Percentiles rank a stretch among this genome's conserved stretches.
Conservation (phyloP, 1,140 invertebrate species). For the Eurosta solidaginis region DNA sequence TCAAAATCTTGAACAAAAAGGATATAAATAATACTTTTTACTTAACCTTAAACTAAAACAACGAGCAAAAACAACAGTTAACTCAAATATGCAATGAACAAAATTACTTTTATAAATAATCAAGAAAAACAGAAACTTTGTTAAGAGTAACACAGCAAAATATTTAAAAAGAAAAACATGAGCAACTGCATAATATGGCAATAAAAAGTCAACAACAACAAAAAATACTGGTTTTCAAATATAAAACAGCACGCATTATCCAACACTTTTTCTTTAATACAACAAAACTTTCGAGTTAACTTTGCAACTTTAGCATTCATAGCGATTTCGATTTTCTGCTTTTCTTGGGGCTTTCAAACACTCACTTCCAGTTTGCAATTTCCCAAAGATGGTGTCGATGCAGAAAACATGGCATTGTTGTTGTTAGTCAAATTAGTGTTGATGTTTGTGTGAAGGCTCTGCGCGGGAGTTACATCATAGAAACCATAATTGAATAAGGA, state of each 20-base stretch:
- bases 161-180: not conserved
- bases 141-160: not conserved
- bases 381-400: conserved; percentile 26
- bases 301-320: conserved; percentile 5
- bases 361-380: conserved; percentile 56
- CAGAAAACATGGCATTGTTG: conserved; percentile 22
- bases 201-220: conserved; percentile 23
- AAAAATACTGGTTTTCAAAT: not conserved
- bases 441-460: not conserved
- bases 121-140: not conserved
- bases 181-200: not conserved
- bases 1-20: too few species aligned
- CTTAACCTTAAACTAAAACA: not conserved
- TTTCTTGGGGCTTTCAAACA: too few species aligned
- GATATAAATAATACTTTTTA: too few species aligned
- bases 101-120: not conserved
- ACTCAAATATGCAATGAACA: not conserved
- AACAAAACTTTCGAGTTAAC: conserved; percentile 21
- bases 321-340: too few species aligned
- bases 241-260: not conserved
- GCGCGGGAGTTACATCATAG: conserved; percentile 37
- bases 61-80: not conserved
- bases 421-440: not conserved
- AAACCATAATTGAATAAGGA: conserved; percentile 31
- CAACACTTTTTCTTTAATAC: conserved; percentile 30